Conservation (phyloP, 1,140 invertebrate species). For the Dermatophagoides farinae region DNA sequence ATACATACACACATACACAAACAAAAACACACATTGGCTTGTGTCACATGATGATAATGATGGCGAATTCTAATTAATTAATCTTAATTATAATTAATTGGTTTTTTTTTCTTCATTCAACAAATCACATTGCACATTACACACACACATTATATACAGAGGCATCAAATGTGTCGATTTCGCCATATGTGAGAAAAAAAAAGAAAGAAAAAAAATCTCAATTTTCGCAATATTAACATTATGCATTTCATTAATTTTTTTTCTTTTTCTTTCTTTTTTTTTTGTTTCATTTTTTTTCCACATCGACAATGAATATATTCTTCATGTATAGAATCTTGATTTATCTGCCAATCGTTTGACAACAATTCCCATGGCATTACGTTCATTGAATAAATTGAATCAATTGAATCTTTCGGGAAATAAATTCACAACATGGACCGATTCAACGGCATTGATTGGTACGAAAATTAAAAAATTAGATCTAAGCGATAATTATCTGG, state of each 20-base stretch:
- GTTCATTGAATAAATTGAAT: slow-evolving; percentile 47
- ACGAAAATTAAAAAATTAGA: slow-evolving; percentile 52
- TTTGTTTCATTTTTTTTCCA: not conserved
- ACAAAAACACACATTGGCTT: not conserved
- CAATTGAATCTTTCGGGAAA: slow-evolving; percentile 63
- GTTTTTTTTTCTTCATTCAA: not conserved
- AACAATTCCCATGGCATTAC: slow-evolving; percentile 46
- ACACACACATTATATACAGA: too few species aligned
- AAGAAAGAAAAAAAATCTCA: too few species aligned
- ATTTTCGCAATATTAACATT: too few species aligned
- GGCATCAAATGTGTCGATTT: too few species aligned
- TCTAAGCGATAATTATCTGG: slow-evolving; percentile 64
- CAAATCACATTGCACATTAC: not conserved
- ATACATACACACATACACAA: not conserved
- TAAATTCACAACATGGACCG: slow-evolving; percentile 11
- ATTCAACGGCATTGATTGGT: not conserved
- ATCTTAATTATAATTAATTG: not conserved
- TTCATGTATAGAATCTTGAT: slow-evolving; percentile 39
- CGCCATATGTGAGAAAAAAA: too few species aligned
- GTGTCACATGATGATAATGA: not conserved
- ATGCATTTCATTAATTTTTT: not conserved
- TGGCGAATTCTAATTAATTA: too few species aligned
- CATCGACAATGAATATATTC: not conserved
- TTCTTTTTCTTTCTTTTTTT: not conserved
- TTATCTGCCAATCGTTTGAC: slow-evolving; percentile 55